Conservation (phyloP, 2,113 vertebrate species). For the Dunckerocampus dactyliophorus region DNA sequence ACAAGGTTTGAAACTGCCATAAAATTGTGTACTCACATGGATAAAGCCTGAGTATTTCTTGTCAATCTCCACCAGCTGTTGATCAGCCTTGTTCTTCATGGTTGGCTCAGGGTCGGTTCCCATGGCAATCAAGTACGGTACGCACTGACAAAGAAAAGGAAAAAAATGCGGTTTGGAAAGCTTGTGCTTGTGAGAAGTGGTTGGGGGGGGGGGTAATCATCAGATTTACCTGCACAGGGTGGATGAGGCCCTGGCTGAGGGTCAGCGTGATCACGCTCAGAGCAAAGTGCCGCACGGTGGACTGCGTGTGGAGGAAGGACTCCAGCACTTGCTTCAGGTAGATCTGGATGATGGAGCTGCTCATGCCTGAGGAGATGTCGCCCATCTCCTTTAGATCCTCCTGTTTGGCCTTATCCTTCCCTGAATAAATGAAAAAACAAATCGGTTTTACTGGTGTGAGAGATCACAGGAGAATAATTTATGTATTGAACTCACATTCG, state of each 20-base stretch:
- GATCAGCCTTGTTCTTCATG: slow-evolving; percentile 97
- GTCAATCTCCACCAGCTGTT: slow-evolving; percentile 96
- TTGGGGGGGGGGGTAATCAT: neutral
- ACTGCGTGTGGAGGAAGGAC: slow-evolving; percentile 92
- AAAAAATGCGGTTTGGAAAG: neutral
- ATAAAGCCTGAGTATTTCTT: slow-evolving; percentile 99
- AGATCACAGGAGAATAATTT: neutral
- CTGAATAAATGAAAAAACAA: slow-evolving; percentile 60
- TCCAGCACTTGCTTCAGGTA: slow-evolving; percentile 99
- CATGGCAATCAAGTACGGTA: slow-evolving; percentile 97
- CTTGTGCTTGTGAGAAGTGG: neutral
- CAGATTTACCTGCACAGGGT: slow-evolving; percentile 89
- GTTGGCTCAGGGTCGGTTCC: slow-evolving; percentile 96
- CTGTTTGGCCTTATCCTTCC: slow-evolving; percentile 93
- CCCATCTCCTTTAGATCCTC: slow-evolving; percentile 99
- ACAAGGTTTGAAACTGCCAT: neutral
- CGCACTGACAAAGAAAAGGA: slow-evolving; percentile 76
- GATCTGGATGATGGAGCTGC: slow-evolving; percentile 99
- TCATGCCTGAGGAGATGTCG: slow-evolving; percentile 98
- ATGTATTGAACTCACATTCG: slow-evolving; percentile 82
- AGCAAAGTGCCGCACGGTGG: slow-evolving; percentile 91
- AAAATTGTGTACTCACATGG: slow-evolving; percentile 79
- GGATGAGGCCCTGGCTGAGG: slow-evolving; percentile 94
- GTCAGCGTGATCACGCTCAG: slow-evolving; percentile 94
- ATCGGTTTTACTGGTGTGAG: neutral